Conservation (phyloP, 2,113 vertebrate genomes). For the Malurus cyaneus region DNA sequence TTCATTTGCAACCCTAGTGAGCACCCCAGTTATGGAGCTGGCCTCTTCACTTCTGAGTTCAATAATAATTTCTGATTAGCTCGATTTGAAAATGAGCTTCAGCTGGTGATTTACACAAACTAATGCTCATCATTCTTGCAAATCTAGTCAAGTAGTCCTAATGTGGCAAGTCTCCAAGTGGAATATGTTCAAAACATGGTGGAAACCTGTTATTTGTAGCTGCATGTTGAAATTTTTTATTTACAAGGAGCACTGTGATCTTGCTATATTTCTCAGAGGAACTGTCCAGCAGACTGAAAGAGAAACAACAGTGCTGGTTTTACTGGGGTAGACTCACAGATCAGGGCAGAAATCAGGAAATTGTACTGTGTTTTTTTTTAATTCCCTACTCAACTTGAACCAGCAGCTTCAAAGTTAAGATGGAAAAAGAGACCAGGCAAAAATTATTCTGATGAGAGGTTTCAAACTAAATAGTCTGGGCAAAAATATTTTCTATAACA, state of each 20-base stretch:
- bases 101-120: background rate
- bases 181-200: background rate
- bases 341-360: background rate
- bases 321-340: background rate
- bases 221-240: background rate
- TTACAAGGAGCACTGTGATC: background rate
- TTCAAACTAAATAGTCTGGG: background rate
- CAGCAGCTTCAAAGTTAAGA: background rate
- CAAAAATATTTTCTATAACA: background rate
- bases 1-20: background rate
- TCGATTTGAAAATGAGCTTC: constrained; percentile 11
- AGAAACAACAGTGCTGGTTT: background rate
- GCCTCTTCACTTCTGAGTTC: background rate
- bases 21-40: background rate
- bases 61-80: background rate
- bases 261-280: background rate
- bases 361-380: background rate
- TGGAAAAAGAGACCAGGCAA: background rate
- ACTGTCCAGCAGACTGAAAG: background rate
- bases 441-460: background rate
- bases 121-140: background rate
- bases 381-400: background rate
- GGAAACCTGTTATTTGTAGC: background rate
- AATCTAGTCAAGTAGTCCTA: background rate
- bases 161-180: background rate